Evolutionary conservation across 2,113 vertebrate genomes (phyloP).

Genomic region (Ptychochromis oligacanthus): DNA sequence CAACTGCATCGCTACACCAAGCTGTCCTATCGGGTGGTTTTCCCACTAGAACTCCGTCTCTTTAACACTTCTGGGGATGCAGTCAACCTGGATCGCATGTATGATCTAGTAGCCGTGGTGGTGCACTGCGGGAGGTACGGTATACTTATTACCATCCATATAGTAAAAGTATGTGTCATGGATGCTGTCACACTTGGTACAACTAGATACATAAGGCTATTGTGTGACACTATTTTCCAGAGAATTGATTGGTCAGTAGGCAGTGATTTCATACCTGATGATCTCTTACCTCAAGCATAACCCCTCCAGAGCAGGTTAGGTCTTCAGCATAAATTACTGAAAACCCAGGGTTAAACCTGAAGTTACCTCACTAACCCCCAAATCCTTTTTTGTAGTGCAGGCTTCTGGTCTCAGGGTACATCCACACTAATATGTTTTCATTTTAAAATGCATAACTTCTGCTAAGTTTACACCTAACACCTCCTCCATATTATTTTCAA

Average conservation of each 20-base stretch:
- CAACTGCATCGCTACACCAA: conserved; percentile 96
- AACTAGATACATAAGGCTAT: neutral
- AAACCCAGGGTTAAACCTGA: neutral
- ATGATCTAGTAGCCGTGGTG: conserved; percentile 94
- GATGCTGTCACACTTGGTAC: neutral
- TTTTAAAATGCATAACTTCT: neutral
- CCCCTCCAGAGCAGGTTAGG: neutral
- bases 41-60: conserved; percentile 93
- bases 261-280: neutral
- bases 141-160: neutral
- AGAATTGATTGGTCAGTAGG: neutral
- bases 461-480: no score
- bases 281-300: neutral
- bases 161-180: neutral
- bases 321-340: neutral
- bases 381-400: neutral
- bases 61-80: conserved; percentile 96
- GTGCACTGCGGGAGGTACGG: conserved; percentile 95
- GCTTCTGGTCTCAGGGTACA: neutral
- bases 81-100: conserved; percentile 95
- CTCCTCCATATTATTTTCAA: no score
- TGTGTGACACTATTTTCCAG: neutral
- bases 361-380: neutral
- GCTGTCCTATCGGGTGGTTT: conserved; percentile 95
- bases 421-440: neutral